Base-by-base conservation (phyloP, 1,140 invertebrate genomes). In the Harpegnathos saltator region DNA sequence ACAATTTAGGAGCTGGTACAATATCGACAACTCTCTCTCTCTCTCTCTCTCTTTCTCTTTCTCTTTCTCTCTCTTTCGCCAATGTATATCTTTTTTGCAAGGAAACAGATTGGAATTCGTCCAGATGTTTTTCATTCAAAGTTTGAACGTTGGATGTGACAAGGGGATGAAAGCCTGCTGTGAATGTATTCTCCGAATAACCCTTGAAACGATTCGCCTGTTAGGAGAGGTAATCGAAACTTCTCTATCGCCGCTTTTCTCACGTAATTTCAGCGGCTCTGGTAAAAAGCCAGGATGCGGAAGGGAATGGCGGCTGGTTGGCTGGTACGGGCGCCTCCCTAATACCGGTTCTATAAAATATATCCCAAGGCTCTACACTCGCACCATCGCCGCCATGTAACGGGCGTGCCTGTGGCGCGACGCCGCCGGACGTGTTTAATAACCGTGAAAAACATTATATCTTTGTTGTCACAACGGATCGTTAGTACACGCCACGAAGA, bases 381-480 rank as follows among this genome's bases (percentile, higher is more conserved):
- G 66, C 86, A 29, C 17, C 54, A 26, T 38, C 48, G 19, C 29
- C n/a, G 48, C 48, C 44, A 52, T 33, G 48, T 65, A 72, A 71
- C 38, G 44, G 63, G 77, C 52, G 59, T 66, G 52, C 52, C 52
- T 63, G 56, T 52, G 44, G 33, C 59, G 77, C 65, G 56, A 54
- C 66, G 56, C 58, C 50, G 29, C 75, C 44, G 56, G 59, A 68
- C 56, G 62, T 58, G 19, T 69, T 84, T 74, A 83, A 59, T 68
- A 74, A 86, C 59, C 74, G 58, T 84, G 52, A 58, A 75, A 73
- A 68, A 72, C 77, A 33, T 86, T 87, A 71, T 78, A 84, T 86
- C 85, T 86, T 73, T 86, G 62, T 86, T 73, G 72, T 68, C 78
- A 50, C 52, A 68, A 87, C 62, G 81, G 22, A 74, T 73, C 58